A percentile compares a stretch with the other conserved stretches of the same genome.
phyloP scores from a whole-genome alignment of 2,888 invertebrate species.

The Cordilura impudica region DNA sequence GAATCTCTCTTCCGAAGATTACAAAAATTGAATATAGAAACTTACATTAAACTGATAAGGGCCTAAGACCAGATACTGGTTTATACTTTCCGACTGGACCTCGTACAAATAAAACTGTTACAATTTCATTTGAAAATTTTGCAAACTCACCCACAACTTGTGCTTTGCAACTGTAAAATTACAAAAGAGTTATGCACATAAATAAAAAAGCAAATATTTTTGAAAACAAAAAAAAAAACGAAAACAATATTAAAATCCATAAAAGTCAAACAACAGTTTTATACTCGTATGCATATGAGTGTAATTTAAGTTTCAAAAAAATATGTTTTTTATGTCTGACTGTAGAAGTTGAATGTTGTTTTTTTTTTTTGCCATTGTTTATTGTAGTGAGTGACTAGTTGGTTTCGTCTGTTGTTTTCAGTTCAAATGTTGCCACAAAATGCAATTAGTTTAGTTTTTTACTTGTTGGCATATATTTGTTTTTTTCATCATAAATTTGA shows the following conservation, averaged over 20 bases:
- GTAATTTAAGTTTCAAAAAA: neutral
- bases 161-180: neutral
- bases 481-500: too few relatives aligned
- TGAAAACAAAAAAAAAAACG: neutral
- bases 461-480: neutral
- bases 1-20: too few relatives aligned
- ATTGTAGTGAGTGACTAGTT: neutral
- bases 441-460: constrained; percentile 49
- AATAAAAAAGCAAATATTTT: neutral
- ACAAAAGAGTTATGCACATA: neutral
- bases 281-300: neutral
- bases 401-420: neutral
- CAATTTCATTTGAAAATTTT: too few relatives aligned
- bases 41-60: too few relatives aligned
- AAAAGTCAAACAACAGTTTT: constrained; percentile 2
- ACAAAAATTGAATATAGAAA: too few relatives aligned
- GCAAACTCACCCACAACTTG: neutral
- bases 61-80: too few relatives aligned
- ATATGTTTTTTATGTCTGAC: neutral
- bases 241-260: constrained; percentile 7
- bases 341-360: neutral
- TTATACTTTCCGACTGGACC: too few relatives aligned
- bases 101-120: too few relatives aligned
- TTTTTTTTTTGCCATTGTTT: neutral
- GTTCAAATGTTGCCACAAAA: constrained; percentile 44